phyloP scores from a whole-genome alignment of 2,888 invertebrate species.

The Metallyticus violacea region DNA sequence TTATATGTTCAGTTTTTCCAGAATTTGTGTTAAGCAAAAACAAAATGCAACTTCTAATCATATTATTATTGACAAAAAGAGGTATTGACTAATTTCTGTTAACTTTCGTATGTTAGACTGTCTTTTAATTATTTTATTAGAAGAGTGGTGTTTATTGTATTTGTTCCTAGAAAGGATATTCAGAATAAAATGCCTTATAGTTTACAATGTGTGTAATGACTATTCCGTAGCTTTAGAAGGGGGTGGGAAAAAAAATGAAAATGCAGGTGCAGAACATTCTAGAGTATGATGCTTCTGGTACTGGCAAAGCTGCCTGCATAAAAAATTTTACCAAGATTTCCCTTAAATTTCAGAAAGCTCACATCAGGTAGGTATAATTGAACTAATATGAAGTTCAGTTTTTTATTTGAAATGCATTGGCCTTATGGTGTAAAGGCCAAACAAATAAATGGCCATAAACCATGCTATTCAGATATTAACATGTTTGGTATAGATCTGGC shows the following conservation, averaged over 20 bases:
- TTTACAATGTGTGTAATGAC: neutral
- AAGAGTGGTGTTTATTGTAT: neutral
- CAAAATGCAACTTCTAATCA: neutral
- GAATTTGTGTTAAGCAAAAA: neutral
- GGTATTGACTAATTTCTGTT: neutral
- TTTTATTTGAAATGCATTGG: too few species aligned
- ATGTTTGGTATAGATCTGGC: too few species aligned
- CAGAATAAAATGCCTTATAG: neutral
- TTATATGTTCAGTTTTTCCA: neutral
- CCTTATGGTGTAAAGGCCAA: too few species aligned
- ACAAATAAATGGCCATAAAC: too few species aligned
- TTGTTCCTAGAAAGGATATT: neutral
- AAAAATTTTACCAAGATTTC: neutral
- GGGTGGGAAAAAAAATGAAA: too few species aligned
- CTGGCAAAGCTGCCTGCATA: neutral
- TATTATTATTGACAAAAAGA: neutral
- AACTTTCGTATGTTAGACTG: neutral
- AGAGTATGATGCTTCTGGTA: too few species aligned
- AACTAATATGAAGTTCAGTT: too few species aligned
- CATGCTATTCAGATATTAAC: too few species aligned
- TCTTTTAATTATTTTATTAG: neutral
- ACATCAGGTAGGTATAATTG: neutral
- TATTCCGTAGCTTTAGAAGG: too few species aligned
- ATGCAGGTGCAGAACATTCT: neutral
- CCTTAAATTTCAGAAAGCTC: too few species aligned